Percentiles rank a stretch among this genome's conserved stretches.
Conservation (phyloP, 2,113 vertebrate species). For the Mirza zaza region DNA sequence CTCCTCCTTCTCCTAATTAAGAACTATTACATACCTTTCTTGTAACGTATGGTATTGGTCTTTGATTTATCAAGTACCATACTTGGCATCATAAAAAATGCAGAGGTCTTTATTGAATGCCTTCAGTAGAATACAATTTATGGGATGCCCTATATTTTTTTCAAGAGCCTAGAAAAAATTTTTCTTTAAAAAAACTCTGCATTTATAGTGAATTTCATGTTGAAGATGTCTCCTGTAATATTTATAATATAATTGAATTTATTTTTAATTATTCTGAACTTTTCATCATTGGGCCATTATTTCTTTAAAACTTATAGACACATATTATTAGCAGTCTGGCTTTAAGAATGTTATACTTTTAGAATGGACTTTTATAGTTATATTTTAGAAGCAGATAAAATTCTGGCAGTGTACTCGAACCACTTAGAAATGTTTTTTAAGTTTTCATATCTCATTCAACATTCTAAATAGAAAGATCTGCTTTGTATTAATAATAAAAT, state of each 20-base stretch:
- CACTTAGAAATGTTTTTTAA: slow-evolving; percentile 60
- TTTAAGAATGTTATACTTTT: slow-evolving; percentile 58
- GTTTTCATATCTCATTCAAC: slow-evolving; percentile 53
- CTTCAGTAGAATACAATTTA: background rate
- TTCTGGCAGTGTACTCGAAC: slow-evolving; percentile 26
- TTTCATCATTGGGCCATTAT: background rate
- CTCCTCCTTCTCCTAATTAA: background rate
- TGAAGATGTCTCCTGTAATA: background rate
- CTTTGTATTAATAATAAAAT: background rate
- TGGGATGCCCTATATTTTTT: background rate
- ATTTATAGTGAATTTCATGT: slow-evolving; percentile 18
- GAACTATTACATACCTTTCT: background rate
- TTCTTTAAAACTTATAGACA: slow-evolving; percentile 7
- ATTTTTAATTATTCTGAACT: slow-evolving; percentile 30
- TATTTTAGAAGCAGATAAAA: slow-evolving; percentile 60
- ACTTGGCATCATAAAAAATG: background rate
- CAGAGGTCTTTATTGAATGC: background rate
- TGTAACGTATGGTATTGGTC: background rate
- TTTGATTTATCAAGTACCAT: background rate
- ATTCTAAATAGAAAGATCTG: slow-evolving; percentile 26
- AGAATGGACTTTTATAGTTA: slow-evolving; percentile 36
- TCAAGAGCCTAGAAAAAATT: background rate
- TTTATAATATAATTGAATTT: slow-evolving; percentile 4
- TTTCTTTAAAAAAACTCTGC: background rate
- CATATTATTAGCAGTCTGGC: slow-evolving; percentile 38